Evolutionary conservation across 1,140 invertebrate species (phyloP), one percentile per base, ranked within the genome.

Genomic region (Formica exsecta): DNA sequence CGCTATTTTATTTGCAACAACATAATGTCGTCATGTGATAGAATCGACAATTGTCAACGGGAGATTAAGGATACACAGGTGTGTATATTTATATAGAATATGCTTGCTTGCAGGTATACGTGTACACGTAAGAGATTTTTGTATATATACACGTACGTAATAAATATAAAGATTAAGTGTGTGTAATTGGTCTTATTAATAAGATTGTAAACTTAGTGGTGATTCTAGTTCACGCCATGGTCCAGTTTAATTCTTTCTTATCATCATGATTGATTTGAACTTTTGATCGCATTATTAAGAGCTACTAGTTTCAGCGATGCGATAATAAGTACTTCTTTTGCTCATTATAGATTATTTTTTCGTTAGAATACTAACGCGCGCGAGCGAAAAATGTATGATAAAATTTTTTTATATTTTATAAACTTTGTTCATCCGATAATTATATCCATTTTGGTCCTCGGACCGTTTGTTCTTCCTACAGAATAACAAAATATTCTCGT

Each of bases 101-200:
- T 74, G 65, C 59, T 41, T 73, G 19, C 68, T 51, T 51, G 22
- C 76, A 38, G 48, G 22, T 29, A 29, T 29, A 29, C 25, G 25
- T 29, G 25, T 29, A 29, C 25, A 29, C 25, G 25, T 29, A 29
- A 29, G 25, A 29, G 25, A 29, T 29, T 29, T 29, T 29, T 29
- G 32, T 32, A 32, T 76, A 84, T 68, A 76, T 68, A 79, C 74
- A 25, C 48, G 48, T 85, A 73, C 29, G 25, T 87, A 87, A 62
- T 51, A 86, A 36, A 80, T 86, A 86, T 86, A 86, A 90, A 88
- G 77, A 71, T 88, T 83, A 90, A 84, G 54, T 76, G 9, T 44
- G 7, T 51, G 16, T 51, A 48, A 90, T 86, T 88, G 76, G 84
- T 86, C 79, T 91, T 85, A 90, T 91, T 76, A 80, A 36, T 75